Evolutionary conservation across 1,140 invertebrate genomes (phyloP).

Genomic region (Euwallacea fornicatus): DNA sequence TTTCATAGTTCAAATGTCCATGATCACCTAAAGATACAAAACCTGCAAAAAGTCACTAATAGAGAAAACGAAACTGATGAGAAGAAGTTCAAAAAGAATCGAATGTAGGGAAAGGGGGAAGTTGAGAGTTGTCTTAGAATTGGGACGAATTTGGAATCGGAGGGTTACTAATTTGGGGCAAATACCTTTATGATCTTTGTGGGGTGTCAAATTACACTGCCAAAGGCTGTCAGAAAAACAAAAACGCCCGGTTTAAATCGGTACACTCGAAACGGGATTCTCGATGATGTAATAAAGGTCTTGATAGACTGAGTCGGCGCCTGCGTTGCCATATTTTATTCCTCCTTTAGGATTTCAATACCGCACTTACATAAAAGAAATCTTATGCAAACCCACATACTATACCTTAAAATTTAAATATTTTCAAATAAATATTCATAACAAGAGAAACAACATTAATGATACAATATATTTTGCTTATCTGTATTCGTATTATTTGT

Average conservation of each 20-base stretch:
- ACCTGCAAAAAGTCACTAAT: neutral
- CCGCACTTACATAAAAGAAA: too few relatives aligned
- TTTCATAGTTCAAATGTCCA: constrained; percentile 4
- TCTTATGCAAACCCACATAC: too few relatives aligned
- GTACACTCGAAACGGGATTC: constrained; percentile 26
- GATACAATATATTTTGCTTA: too few relatives aligned
- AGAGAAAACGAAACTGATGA: neutral
- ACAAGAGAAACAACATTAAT: too few relatives aligned
- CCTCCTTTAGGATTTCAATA: neutral
- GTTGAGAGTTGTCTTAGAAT: too few relatives aligned
- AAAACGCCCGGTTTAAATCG: constrained; percentile 27
- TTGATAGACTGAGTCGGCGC: constrained; percentile 24
- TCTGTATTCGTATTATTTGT: too few relatives aligned
- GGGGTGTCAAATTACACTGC: constrained; percentile 15
- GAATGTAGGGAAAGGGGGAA: neutral
- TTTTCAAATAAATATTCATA: too few relatives aligned
- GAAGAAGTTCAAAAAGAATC: neutral
- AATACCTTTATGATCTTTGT: constrained; percentile 18
- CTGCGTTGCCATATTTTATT: constrained; percentile 15
- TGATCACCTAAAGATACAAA: constrained; percentile 12
- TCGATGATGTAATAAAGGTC: constrained; percentile 33
- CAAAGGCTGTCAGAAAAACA: constrained; percentile 16
- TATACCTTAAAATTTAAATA: too few relatives aligned
- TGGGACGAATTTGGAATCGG: too few relatives aligned
- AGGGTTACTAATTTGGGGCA: constrained; percentile 1